Conservation (phyloP, 2,888 invertebrate genomes). For the Trichopria drosophilae region DNA sequence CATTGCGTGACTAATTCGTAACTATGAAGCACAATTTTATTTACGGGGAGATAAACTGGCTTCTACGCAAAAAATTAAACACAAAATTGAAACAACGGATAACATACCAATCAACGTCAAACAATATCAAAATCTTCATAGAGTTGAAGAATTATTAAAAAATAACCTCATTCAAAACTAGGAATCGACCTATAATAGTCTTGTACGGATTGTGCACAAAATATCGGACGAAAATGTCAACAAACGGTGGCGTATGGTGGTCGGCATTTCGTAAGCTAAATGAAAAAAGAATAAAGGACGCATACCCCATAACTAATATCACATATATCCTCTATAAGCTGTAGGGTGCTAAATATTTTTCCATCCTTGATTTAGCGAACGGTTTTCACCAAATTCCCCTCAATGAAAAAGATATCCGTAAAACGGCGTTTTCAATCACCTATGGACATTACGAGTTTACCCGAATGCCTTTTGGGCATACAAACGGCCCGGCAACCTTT, state of each 20-base stretch:
- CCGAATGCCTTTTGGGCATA: conserved; percentile 40
- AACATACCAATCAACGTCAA: conserved; percentile 19
- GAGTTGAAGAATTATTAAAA: conserved; percentile 18
- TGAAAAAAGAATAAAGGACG: conserved; percentile 24
- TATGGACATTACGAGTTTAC: conserved; percentile 41
- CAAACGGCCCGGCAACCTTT: conserved; percentile 32
- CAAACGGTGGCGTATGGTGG: conserved; percentile 16
- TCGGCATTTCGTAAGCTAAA: conserved; percentile 28
- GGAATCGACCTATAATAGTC: conserved; percentile 27
- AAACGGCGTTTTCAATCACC: conserved; percentile 40
- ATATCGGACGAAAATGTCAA: conserved; percentile 34
- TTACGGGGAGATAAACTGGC: conserved; percentile 10
- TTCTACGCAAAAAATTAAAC: neutral
- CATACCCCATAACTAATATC: conserved; percentile 31
- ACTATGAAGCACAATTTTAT: conserved; percentile 11
- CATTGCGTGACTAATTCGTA: neutral
- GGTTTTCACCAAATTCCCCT: conserved; percentile 16
- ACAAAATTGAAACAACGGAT: conserved; percentile 16
- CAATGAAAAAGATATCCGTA: conserved; percentile 28
- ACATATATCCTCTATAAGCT: conserved; percentile 41
- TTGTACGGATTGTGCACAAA: conserved; percentile 32
- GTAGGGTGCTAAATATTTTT: conserved; percentile 40
- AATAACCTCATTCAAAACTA: conserved; percentile 18
- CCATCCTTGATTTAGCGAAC: conserved; percentile 24
- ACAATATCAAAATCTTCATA: conserved; percentile 17